A percentile compares a stretch with the other conserved stretches of the same genome.
Evolutionary conservation across 1,140 invertebrate genomes (phyloP).

Genomic region (Acromyrmex echinatior): DNA sequence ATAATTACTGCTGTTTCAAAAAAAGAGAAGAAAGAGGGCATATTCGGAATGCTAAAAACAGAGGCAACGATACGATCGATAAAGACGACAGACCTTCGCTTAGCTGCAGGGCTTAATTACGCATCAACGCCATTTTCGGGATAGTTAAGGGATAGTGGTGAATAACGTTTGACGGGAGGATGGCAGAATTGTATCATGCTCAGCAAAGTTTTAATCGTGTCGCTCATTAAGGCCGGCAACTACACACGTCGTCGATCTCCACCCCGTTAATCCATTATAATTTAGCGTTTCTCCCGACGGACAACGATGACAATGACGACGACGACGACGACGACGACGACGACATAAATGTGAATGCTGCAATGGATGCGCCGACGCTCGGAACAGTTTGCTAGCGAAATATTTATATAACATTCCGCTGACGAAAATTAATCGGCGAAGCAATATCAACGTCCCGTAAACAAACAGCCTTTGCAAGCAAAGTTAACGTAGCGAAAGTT

Average conservation of each 20-base stretch:
- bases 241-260: conserved; percentile 30
- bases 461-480: not conserved
- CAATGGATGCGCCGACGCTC: not conserved
- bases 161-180: conserved; percentile 12
- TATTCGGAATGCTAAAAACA: not conserved
- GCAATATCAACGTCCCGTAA: not conserved
- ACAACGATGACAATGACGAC: no score
- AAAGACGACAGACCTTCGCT: not conserved
- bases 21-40: not conserved
- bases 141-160: not conserved
- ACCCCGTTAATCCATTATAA: conserved; percentile 48
- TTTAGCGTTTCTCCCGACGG: conserved; percentile 36
- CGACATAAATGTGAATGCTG: conserved; percentile 24
- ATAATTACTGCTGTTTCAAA: not conserved
- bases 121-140: conserved; percentile 19
- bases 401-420: conserved; percentile 1
- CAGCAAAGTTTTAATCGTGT: conserved; percentile 56
- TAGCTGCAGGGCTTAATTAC: conserved; percentile 36
- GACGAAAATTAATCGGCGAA: conserved; percentile 19
- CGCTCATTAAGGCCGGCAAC: conserved; percentile 54
- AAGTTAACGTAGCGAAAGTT: not conserved
- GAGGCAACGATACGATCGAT: not conserved
- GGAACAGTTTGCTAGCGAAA: conserved; percentile 33
- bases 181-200: conserved; percentile 38
- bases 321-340: not conserved